Evolutionary conservation across 2,888 invertebrate genomes (phyloP).

Genomic region (Podabrus alpinus): DNA sequence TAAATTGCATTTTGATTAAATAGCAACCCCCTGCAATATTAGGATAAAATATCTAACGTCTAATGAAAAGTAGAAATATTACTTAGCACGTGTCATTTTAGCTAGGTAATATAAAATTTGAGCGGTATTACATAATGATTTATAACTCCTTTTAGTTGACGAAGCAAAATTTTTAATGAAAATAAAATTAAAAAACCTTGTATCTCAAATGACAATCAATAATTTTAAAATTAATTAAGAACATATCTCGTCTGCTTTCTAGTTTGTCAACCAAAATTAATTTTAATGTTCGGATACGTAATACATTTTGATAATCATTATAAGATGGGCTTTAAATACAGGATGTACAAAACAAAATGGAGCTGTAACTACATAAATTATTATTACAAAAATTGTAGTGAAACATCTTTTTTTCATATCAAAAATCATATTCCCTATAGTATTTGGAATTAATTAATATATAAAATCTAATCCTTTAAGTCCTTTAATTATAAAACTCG

Average conservation of each 20-base stretch:
- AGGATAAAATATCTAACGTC: background rate
- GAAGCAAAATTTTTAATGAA: background rate
- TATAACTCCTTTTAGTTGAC: background rate
- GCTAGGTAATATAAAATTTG: slow-evolving; percentile 17
- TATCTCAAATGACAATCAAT: background rate
- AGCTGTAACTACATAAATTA: background rate
- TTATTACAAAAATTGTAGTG: background rate
- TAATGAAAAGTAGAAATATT: background rate
- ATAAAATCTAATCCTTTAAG: too few relatives aligned
- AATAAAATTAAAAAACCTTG: background rate
- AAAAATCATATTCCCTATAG: too few relatives aligned
- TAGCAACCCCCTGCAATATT: slow-evolving; percentile 6
- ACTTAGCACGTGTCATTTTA: background rate
- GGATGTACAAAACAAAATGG: slow-evolving; percentile 9
- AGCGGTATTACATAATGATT: background rate
- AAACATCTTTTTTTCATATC: too few relatives aligned
- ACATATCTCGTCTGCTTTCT: background rate
- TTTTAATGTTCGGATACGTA: background rate
- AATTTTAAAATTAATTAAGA: background rate
- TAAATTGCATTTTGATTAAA: slow-evolving; percentile 23
- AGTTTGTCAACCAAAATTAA: background rate
- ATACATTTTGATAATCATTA: background rate
- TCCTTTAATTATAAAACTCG: too few relatives aligned
- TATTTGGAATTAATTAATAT: too few relatives aligned
- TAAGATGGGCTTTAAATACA: slow-evolving; percentile 6